Evolutionary conservation across 2,888 invertebrate genomes (phyloP).

Genomic region (Teleogryllus oceanicus): DNA sequence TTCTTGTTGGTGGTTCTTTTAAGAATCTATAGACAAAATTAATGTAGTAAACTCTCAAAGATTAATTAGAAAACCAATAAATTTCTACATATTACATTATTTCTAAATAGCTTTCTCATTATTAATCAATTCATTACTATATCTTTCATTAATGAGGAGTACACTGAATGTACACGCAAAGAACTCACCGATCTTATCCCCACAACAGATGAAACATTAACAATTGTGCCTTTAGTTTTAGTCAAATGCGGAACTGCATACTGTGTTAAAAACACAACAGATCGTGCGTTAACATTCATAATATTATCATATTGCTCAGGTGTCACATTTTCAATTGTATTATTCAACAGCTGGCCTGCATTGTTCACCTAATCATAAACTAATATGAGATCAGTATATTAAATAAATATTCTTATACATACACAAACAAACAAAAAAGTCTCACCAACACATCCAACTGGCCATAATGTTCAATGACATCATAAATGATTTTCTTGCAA

Average conservation of each 20-base stretch:
- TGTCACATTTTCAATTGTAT: slow-evolving; percentile 51
- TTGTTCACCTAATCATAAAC: slow-evolving; percentile 34
- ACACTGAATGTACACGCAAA: neutral
- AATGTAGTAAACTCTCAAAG: no score
- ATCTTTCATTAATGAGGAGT: neutral
- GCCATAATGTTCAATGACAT: slow-evolving; percentile 43
- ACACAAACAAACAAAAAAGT: neutral
- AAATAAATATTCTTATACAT: neutral
- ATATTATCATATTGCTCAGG: slow-evolving; percentile 53
- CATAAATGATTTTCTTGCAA: slow-evolving; percentile 41
- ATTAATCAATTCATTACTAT: no score
- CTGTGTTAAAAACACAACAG: slow-evolving; percentile 48
- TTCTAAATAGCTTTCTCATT: neutral
- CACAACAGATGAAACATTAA: slow-evolving; percentile 58
- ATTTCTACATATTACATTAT: neutral
- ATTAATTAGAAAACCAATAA: no score
- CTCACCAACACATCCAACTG: slow-evolving; percentile 47
- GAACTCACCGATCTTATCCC: slow-evolving; percentile 53
- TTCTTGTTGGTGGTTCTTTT: no score
- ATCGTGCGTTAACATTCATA: slow-evolving; percentile 54
- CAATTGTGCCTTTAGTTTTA: slow-evolving; percentile 48
- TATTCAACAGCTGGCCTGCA: slow-evolving; percentile 51
- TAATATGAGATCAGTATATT: neutral
- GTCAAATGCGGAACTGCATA: slow-evolving; percentile 52
- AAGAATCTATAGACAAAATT: no score